Percentiles rank a stretch among this genome's conserved stretches.
Conservation (phyloP, 1,140 invertebrate genomes). For the Zaprionus africanus region DNA sequence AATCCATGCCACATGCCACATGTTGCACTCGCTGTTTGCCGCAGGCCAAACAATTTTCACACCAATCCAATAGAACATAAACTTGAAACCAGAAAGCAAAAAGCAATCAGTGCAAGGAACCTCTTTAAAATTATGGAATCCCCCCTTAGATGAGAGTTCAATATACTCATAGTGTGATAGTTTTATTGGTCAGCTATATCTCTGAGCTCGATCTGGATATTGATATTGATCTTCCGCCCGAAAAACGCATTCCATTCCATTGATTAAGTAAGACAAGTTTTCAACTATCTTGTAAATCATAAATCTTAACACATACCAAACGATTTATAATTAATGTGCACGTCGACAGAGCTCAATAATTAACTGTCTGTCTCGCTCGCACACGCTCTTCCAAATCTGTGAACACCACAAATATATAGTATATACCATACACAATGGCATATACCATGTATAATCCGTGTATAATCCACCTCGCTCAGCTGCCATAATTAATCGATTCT, state of each 20-base stretch:
- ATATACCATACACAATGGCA: not conserved
- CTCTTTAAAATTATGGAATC: not conserved
- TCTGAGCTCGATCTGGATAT: not conserved
- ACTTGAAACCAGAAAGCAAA: not conserved
- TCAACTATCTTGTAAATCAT: conserved; percentile 50
- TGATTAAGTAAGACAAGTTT: conserved; percentile 42
- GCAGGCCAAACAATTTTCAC: conserved; percentile 72
- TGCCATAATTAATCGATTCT: conserved; percentile 44
- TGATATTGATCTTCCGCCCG: not conserved
- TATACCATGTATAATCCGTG: too few species aligned
- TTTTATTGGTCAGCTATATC: not conserved
- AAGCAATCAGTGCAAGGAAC: conserved; percentile 1
- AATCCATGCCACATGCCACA: conserved; percentile 53
- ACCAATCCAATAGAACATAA: conserved; percentile 50
- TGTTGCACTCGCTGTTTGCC: conserved; percentile 28
- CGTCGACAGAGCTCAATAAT: conserved; percentile 42
- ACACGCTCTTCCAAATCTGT: not conserved
- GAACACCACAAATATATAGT: not conserved
- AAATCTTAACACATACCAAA: conserved; percentile 42
- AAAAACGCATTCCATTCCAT: conserved; percentile 43
- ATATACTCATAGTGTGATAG: not conserved
- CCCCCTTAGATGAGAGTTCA: not conserved
- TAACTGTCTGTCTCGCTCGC: conserved; percentile 35
- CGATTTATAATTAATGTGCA: conserved; percentile 45
- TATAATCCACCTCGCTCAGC: conserved; percentile 17